Percentiles rank a stretch among this genome's conserved stretches.
Evolutionary conservation across 2,113 vertebrate genomes (phyloP).

Genomic region (Cyanoliseus patagonus): DNA sequence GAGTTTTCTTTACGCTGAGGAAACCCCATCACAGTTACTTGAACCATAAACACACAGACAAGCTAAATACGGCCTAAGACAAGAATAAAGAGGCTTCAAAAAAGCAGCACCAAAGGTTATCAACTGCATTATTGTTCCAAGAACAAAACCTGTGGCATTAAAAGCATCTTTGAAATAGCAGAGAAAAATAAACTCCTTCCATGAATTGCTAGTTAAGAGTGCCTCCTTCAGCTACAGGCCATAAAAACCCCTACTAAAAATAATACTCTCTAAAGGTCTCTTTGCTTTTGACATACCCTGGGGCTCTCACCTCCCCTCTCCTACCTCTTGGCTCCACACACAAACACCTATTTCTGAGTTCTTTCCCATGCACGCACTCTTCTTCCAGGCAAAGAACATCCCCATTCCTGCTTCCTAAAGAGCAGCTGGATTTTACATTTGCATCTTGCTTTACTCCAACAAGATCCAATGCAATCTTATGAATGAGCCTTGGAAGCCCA

Average conservation of each 20-base stretch:
- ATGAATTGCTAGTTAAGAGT: background rate
- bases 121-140: background rate
- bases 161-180: background rate
- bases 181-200: background rate
- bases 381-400: background rate
- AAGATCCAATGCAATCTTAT: background rate
- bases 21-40: fast-evolving
- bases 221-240: background rate
- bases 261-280: background rate
- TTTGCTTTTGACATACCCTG: background rate
- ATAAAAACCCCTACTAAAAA: background rate
- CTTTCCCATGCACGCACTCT: background rate
- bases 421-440: background rate
- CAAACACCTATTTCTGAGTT: background rate
- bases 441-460: background rate
- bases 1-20: background rate
- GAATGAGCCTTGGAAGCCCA: background rate
- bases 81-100: background rate
- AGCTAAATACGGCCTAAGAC: background rate
- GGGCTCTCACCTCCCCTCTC: background rate
- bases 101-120: background rate
- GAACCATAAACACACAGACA: background rate
- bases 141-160: background rate
- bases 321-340: background rate
- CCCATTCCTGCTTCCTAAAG: background rate